Conservation (phyloP, 37 sponge, comb jelly and placozoan genomes). For the Crambe crambe region DNA sequence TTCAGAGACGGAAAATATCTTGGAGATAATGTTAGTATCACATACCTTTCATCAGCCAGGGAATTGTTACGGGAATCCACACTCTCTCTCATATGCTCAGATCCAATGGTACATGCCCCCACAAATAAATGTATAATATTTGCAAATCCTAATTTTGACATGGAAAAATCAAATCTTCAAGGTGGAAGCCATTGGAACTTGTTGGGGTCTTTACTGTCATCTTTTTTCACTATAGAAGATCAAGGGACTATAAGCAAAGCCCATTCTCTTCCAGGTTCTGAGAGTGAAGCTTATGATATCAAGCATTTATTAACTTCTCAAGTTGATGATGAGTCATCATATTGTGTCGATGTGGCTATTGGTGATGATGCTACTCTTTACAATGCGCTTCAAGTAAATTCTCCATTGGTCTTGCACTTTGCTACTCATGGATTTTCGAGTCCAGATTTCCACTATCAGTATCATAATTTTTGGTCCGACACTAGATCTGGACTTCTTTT, state of each 20-base stretch:
- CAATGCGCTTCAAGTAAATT: constrained; percentile 1
- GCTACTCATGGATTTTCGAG: constrained; percentile 41
- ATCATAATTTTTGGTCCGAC: constrained; percentile 41
- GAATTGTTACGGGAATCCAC: too few relatives aligned
- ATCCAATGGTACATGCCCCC: too few relatives aligned
- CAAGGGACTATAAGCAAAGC: background rate
- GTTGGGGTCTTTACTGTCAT: constrained; percentile 9
- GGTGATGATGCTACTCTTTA: constrained; percentile 25
- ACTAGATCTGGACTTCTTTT: constrained; percentile 34
- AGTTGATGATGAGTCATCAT: too few relatives aligned
- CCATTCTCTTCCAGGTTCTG: constrained; percentile 19
- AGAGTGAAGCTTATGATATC: constrained; percentile 25
- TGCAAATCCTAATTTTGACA: too few relatives aligned
- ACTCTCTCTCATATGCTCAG: too few relatives aligned
- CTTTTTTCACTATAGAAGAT: constrained; percentile 16
- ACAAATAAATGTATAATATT: too few relatives aligned
- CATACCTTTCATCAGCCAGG: too few relatives aligned
- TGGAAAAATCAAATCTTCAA: constrained; percentile 6
- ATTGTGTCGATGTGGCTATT: background rate
- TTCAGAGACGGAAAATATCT: too few relatives aligned
- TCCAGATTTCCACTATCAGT: constrained; percentile 41
- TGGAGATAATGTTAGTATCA: too few relatives aligned
- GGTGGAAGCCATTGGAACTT: background rate
- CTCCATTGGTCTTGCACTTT: constrained; percentile 29
- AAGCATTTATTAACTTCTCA: background rate